Evolutionary conservation across 2,113 vertebrate genomes (phyloP).

Genomic region (Chionis minor): DNA sequence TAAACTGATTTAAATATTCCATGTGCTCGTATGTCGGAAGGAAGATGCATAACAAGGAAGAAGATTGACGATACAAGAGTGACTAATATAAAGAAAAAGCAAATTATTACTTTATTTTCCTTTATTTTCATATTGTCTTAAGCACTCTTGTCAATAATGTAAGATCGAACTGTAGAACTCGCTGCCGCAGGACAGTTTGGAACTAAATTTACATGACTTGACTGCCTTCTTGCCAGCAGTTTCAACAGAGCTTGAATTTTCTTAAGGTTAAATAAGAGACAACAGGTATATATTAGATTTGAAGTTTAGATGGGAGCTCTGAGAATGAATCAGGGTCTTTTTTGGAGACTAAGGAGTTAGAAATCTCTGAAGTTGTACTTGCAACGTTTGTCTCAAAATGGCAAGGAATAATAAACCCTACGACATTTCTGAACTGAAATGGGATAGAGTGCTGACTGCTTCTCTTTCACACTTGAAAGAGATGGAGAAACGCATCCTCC

Average conservation of each 20-base stretch:
- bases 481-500: neutral
- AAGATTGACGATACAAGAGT: neutral
- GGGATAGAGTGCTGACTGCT: neutral
- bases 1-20: neutral
- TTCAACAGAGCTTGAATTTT: neutral
- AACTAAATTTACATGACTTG: neutral
- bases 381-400: neutral
- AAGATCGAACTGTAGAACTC: neutral
- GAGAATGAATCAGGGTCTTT: neutral
- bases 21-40: neutral
- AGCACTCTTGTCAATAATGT: fast-evolving
- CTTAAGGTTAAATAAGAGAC: neutral
- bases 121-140: neutral
- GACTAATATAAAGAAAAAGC: neutral
- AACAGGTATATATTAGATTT: neutral
- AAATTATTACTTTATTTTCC: neutral
- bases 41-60: neutral
- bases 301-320: neutral
- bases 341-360: neutral
- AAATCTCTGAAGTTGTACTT: neutral
- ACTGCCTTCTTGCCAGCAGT: neutral
- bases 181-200: fast-evolving
- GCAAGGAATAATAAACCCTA: neutral
- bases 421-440: neutral
- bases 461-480: neutral